Percentiles rank a stretch among this genome's conserved stretches.
Evolutionary conservation across 1,140 invertebrate species (phyloP).

Genomic region (Mylabris phalerata): DNA sequence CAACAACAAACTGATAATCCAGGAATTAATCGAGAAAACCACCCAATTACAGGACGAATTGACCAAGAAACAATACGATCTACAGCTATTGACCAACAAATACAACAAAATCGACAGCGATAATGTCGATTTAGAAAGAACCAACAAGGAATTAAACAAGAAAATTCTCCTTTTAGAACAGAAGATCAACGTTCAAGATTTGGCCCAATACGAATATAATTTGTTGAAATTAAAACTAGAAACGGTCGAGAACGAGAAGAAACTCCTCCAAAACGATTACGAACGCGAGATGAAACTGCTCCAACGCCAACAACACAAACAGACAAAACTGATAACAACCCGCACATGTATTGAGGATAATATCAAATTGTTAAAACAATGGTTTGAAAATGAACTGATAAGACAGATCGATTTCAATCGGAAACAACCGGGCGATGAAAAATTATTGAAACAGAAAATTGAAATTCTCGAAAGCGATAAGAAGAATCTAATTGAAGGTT

Average conservation of each 20-base stretch:
- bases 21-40: too few relatives aligned
- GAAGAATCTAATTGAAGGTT: conserved; percentile 2
- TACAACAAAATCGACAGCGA: background rate
- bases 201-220: background rate
- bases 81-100: background rate
- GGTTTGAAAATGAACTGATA: conserved; percentile 5
- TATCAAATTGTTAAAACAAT: background rate
- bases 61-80: too few relatives aligned
- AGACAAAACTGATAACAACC: background rate
- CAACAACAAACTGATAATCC: too few relatives aligned
- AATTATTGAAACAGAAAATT: conserved; percentile 1
- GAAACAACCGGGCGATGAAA: background rate
- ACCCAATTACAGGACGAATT: too few relatives aligned
- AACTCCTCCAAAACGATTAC: background rate
- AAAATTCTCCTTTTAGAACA: background rate
- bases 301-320: background rate
- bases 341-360: conserved; percentile 1
- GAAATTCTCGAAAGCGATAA: conserved; percentile 3
- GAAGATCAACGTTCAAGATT: background rate
- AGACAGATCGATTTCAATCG: background rate
- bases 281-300: conserved; percentile 2
- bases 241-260: background rate
- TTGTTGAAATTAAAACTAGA: conserved; percentile 1
- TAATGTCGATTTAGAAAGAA: background rate
- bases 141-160: background rate